Conservation (phyloP, 2,797 vertebrate species). For the Gallinago solitaria region DNA sequence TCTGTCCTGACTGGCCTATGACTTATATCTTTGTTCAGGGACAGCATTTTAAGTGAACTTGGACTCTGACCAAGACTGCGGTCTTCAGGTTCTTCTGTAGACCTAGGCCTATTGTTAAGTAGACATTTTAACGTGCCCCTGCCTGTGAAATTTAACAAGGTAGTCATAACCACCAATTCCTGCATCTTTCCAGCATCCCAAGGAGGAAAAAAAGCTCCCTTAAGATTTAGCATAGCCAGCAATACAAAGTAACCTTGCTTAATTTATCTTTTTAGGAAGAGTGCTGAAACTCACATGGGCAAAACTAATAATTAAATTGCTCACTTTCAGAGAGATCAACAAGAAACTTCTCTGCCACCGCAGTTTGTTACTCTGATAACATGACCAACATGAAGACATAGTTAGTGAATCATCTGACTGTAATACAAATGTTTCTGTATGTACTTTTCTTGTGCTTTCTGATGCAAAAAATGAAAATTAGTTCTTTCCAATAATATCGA, state of each 20-base stretch:
- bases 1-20: neutral
- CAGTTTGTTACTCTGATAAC: neutral
- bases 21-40: neutral
- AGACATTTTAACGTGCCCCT: neutral
- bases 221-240: neutral
- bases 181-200: neutral
- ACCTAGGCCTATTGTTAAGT: neutral
- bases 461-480: neutral
- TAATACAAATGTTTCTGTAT: neutral
- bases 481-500: neutral
- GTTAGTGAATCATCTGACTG: neutral
- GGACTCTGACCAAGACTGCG: neutral
- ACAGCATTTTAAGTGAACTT: neutral
- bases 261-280: neutral
- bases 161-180: neutral
- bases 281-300: neutral
- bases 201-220: neutral
- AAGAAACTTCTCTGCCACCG: neutral
- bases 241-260: neutral
- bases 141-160: neutral
- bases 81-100: neutral
- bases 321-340: neutral
- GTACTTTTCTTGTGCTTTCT: neutral
- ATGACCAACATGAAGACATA: neutral
- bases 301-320: neutral